Conservation (phyloP, 2,888 invertebrate species). For the Ceraclea dissimilis region DNA sequence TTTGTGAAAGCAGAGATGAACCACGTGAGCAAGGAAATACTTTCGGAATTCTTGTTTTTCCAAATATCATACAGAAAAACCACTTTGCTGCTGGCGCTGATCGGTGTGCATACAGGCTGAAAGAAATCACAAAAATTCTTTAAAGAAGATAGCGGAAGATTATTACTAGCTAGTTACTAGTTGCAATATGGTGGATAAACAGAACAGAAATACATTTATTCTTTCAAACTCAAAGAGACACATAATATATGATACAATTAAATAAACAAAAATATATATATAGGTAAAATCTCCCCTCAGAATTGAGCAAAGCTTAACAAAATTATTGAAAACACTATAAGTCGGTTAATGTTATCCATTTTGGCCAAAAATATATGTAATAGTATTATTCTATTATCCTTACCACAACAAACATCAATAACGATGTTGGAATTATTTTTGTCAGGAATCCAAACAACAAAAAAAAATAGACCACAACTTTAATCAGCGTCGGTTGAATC, state of each 20-base stretch:
- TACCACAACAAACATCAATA: constrained; percentile 59
- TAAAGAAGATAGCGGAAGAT: too few relatives aligned
- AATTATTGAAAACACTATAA: too few relatives aligned
- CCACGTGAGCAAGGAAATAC: constrained; percentile 75
- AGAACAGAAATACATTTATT: too few relatives aligned
- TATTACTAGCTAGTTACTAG: too few relatives aligned
- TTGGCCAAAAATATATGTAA: background rate
- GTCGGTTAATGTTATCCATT: constrained; percentile 4
- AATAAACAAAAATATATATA: too few relatives aligned
- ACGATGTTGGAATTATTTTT: constrained; percentile 37
- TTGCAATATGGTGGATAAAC: too few relatives aligned
- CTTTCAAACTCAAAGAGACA: too few relatives aligned
- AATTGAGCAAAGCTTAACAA: too few relatives aligned
- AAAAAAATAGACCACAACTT: constrained; percentile 34
- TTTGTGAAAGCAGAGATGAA: constrained; percentile 74
- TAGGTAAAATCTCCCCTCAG: too few relatives aligned
- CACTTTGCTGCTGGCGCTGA: constrained; percentile 77
- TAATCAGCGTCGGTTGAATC: constrained; percentile 32
- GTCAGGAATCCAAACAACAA: constrained; percentile 31
- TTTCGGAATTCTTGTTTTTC: constrained; percentile 61
- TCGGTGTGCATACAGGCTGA: constrained; percentile 68
- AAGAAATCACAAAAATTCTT: constrained; percentile 32
- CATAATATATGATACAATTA: too few relatives aligned
- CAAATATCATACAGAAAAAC: constrained; percentile 70
- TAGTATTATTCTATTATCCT: constrained; percentile 29